A percentile compares a stretch with the other conserved stretches of the same genome.
Conservation (phyloP, 2,888 invertebrate species). For the Choreutis nemorana region DNA sequence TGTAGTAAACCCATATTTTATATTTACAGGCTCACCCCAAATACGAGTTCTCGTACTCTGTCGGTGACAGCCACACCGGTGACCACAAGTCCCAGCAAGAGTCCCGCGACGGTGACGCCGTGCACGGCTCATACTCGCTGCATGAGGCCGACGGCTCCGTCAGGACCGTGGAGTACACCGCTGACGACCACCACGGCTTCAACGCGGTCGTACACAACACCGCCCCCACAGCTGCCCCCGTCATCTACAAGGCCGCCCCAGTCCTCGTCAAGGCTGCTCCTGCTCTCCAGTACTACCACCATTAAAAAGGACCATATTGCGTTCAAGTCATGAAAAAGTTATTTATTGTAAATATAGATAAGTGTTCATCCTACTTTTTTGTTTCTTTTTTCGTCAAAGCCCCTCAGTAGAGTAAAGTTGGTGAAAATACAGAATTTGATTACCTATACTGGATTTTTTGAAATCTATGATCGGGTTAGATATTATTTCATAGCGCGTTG, state of each 20-base stretch:
- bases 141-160: constrained; percentile 57
- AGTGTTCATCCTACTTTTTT: too few species aligned
- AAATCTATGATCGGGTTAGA: too few species aligned
- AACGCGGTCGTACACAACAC: constrained; percentile 43
- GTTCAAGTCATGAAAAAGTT: too few species aligned
- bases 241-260: constrained; percentile 31
- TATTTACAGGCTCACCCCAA: constrained; percentile 30
- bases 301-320: too few species aligned
- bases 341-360: too few species aligned
- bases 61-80: constrained; percentile 58
- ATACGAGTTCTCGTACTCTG: constrained; percentile 55
- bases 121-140: constrained; percentile 56
- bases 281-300: constrained; percentile 30
- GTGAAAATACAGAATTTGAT: too few species aligned
- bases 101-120: constrained; percentile 51
- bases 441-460: too few species aligned
- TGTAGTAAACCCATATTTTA: not conserved
- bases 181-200: constrained; percentile 54
- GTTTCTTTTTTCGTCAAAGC: too few species aligned
- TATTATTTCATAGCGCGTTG: too few species aligned
- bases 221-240: constrained; percentile 32
- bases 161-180: constrained; percentile 56
- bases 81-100: constrained; percentile 61
- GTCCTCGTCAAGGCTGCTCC: constrained; percentile 20
- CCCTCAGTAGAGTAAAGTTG: too few species aligned